Conservation (phyloP, 2,797 vertebrate species). For the Xyrichtys novacula region DNA sequence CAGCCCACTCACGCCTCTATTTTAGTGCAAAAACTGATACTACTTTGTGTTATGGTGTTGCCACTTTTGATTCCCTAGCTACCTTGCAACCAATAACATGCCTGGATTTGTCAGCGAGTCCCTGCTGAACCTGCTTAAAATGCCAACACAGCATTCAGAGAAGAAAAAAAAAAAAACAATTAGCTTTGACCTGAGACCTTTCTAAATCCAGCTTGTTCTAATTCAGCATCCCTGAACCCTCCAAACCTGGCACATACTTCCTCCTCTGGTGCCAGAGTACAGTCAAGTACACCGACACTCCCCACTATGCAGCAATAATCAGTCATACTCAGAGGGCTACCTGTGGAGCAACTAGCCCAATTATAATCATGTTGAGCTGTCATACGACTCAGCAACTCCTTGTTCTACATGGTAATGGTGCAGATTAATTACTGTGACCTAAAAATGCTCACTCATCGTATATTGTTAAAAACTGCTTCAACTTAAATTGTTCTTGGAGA, state of each 20-base stretch:
- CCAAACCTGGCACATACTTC: slow-evolving; percentile 31
- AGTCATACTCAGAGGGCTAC: slow-evolving; percentile 45
- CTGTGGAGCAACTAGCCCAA: slow-evolving; percentile 53
- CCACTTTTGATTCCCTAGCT: background rate
- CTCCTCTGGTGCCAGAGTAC: slow-evolving; percentile 32
- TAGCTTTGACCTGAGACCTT: slow-evolving; percentile 34
- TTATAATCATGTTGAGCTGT: slow-evolving; percentile 58
- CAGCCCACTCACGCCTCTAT: background rate
- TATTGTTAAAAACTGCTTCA: background rate
- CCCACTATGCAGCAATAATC: slow-evolving; percentile 27
- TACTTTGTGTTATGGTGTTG: background rate
- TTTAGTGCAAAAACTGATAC: background rate
- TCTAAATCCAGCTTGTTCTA: slow-evolving; percentile 24
- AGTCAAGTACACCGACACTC: slow-evolving; percentile 25
- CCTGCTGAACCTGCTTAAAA: slow-evolving; percentile 24
- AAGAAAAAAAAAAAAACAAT: slow-evolving; percentile 19
- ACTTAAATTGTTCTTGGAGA: background rate
- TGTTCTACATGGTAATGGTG: slow-evolving; percentile 2
- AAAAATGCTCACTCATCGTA: background rate
- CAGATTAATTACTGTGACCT: slow-evolving; percentile 7
- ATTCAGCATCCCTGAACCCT: slow-evolving; percentile 21
- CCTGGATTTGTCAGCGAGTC: background rate
- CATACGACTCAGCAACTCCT: slow-evolving; percentile 49
- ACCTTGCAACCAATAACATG: slow-evolving; percentile 1
- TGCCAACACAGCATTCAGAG: slow-evolving; percentile 14